Evolutionary conservation across 2,888 invertebrate genomes (phyloP), one percentile per base, ranked within the genome.

Genomic region (Phragmatobia fuliginosa): DNA sequence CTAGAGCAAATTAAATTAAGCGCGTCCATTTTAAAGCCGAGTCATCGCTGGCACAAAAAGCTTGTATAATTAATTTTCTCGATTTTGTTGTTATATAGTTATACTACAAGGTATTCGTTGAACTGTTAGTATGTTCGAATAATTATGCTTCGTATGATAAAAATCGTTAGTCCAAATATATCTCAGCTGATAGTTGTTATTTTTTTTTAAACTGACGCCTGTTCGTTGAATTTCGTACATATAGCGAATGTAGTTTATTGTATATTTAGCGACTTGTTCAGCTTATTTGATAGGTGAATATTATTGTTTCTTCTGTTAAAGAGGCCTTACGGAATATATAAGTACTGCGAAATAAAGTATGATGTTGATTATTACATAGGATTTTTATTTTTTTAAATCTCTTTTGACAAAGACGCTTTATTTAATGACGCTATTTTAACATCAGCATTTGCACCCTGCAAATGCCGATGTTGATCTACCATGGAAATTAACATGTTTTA

Each of bases 291-390:
- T 77, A 77, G 60, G 31, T 79, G 77, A 75, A 79, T 81, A 78
- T 77, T 73, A 71, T 77, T 79, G 67, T 80, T 82, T 78, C 74
- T 70, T 78, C 67, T 82, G 77, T 81, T 83, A 77, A 61, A 77
- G 79, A 79, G 62, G 74, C 77, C 81, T 76, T 79, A 81, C 74
- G 67, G 64, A 78, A 77, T 78, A 81, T 77, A 76, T 77, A 65
- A 33, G 56, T 65, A 76, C 68, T 77, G 77, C 73, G 72, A 72
- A 85, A 81, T 85, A 83, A 84, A 85, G 63, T 77, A 80, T 78
- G 72, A 78, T 75, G 78, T 82, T 85, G 77, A 80, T 82, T 71
- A 63, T 62, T 63, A 45, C 36, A 21, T 32, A n/a, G 28, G 56
- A 61, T 73, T 68, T 75, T 60, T 61, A 74, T 66, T 45, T 32